Percentiles rank a stretch among this genome's conserved stretches.
These are phyloP conservation scores for Calidris pugnax DNA, from an alignment of 2,113 vertebrate species.

Conservation along the genomic window DNA sequence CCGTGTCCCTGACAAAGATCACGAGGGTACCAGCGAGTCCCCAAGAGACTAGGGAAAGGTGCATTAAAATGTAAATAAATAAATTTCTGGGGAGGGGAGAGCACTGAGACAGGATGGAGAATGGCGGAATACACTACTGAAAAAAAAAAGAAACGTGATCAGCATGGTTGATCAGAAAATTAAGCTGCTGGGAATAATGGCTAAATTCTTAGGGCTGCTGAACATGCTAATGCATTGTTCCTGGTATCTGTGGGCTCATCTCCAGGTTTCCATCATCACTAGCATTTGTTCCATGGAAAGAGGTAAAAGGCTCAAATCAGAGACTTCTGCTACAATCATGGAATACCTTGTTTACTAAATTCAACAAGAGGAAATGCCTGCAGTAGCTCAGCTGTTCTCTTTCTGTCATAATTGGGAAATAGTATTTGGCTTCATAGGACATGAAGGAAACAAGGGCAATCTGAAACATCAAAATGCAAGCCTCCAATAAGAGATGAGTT, in stretches of 20 bases:
- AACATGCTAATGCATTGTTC: not conserved
- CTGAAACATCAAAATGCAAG: not conserved
- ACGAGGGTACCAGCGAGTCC: not conserved
- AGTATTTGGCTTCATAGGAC: not conserved
- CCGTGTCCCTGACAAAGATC: not conserved
- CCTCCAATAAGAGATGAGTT: not conserved
- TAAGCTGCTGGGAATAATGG: slow-evolving; percentile 2
- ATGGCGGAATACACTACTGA: not conserved
- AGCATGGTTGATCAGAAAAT: not conserved
- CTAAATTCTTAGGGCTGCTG: slow-evolving; percentile 5
- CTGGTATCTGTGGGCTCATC: not conserved
- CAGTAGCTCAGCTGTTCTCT: slow-evolving; percentile 33
- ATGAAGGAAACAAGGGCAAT: not conserved
- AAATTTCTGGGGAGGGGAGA: not conserved
- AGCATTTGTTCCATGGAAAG: slow-evolving; percentile 9
- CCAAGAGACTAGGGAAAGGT: not conserved
- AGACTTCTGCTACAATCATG: slow-evolving; percentile 40
- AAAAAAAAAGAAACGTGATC: not conserved
- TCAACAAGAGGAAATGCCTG: not conserved
- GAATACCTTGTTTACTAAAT: slow-evolving; percentile 35
- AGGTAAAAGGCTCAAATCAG: slow-evolving; percentile 42
- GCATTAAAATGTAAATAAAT: not conserved
- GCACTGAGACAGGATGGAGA: not conserved
- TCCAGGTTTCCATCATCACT: slow-evolving; percentile 25
- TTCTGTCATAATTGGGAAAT: slow-evolving; percentile 20